Percentiles rank a stretch among this genome's conserved stretches.
phyloP scores from a whole-genome alignment of 2,113 vertebrate genomes.

The Equus quagga region DNA sequence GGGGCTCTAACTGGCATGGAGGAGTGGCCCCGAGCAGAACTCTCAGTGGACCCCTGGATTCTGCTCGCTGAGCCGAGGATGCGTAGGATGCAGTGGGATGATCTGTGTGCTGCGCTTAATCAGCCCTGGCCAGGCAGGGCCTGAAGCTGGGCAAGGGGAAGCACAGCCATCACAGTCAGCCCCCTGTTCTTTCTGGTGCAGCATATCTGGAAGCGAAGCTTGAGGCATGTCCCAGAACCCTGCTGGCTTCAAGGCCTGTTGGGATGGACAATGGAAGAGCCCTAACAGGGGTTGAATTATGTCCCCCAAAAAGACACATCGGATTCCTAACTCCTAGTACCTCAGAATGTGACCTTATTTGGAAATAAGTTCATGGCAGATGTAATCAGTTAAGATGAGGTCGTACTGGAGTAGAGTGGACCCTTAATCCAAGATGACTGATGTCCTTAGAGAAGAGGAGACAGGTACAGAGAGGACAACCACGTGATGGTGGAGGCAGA shows the following conservation, averaged over 20 bases:
- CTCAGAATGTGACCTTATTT: not conserved
- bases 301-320: not conserved
- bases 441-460: not conserved
- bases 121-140: not conserved
- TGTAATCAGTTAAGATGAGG: not conserved
- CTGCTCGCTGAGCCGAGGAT: not conserved
- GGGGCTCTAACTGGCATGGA: not conserved
- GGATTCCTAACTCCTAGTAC: not conserved
- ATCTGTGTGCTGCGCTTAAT: not conserved
- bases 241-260: not conserved
- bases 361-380: not conserved
- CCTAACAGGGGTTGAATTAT: not conserved
- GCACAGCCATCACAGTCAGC: not conserved
- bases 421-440: not conserved
- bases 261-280: not conserved
- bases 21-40: not conserved
- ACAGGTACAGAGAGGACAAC: not conserved
- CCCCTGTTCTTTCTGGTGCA: not conserved
- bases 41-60: not conserved
- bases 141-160: not conserved
- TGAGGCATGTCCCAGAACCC: not conserved
- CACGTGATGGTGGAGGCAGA: not conserved
- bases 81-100: accelerated
- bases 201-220: not conserved
- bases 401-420: not conserved